Base-by-base conservation (phyloP, 2,888 invertebrate species). In the Neocrepidodera transversa region DNA sequence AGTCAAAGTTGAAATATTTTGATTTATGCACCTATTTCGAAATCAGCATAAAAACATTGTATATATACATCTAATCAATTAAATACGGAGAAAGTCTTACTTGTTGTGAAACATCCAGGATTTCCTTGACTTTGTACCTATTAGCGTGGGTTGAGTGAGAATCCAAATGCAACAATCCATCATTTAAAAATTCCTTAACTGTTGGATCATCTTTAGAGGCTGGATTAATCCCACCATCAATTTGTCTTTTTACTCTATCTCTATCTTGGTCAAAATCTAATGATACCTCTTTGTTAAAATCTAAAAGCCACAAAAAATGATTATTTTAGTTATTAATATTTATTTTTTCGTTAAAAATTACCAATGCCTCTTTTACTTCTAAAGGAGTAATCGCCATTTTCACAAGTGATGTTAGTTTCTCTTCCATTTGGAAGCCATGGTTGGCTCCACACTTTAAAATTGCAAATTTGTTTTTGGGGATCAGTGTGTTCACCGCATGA, bases 381-480 rank as follows among this genome's bases (percentile, higher is more conserved):
- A 42, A 42, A 42, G 8, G 20, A 20, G 10, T 20, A n/a, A 7
- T 4, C 36, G 1, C 66, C 68, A 28, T 65, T 56, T 32, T 76
- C 76, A 62, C 82, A 82, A 40, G 77, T 74, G 30, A 82, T 81
- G 8, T 71, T 66, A 1, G 82, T 73, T 73, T 81, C 75, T 58
- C 75, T 78, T 3, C 80, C 80, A 47, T 83, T 79, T 50, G 75
- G 54, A 17, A 84, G 63, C 87, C 87, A 88, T 2, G 85, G 82
- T 67, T 82, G 80, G 47, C 85, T 83, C 86, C 86, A 87, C 42
- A 87, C 79, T 52, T 76, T 67, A 28, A 86, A 72, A 26, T 79
- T 64, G 69, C 87, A 87, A 1, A 68, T 58, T 16, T 71, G 69
- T 8, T 70, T 70, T 18, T 43, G 26, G 13, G 53, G 72, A 54